Percentiles rank a stretch among this genome's conserved stretches.
Conservation (phyloP, 1,140 invertebrate species). For the Acromyrmex heyeri region DNA sequence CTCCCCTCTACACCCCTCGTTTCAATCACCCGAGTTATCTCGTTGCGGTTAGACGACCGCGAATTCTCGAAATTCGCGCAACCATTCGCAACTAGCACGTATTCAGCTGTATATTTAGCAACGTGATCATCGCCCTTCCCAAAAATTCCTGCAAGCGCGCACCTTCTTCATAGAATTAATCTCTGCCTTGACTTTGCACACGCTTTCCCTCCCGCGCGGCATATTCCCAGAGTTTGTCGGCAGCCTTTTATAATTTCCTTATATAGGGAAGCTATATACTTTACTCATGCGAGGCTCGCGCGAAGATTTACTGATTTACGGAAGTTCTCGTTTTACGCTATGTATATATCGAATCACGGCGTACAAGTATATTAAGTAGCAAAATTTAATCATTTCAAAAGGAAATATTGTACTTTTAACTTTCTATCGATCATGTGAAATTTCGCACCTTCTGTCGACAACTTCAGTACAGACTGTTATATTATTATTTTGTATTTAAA, state of each 20-base stretch:
- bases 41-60: slow-evolving; percentile 54
- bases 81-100: neutral
- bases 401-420: neutral
- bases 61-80: slow-evolving; percentile 36
- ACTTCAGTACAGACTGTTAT: too few species aligned
- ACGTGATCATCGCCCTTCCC: slow-evolving; percentile 43
- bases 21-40: slow-evolving; percentile 52
- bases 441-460: too few species aligned
- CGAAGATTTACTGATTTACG: neutral
- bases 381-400: neutral
- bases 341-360: neutral
- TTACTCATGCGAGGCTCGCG: neutral
- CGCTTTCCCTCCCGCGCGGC: neutral
- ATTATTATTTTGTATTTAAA: too few species aligned
- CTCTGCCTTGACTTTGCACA: slow-evolving; percentile 56
- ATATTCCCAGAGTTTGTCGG: slow-evolving; percentile 18
- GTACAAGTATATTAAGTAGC: neutral
- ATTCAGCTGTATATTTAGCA: neutral
- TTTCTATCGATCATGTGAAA: too few species aligned
- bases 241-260: slow-evolving; percentile 24
- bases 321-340: slow-evolving; percentile 4
- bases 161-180: neutral
- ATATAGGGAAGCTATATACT: neutral
- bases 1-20: neutral
- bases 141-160: slow-evolving; percentile 41